Conservation (phyloP, 2,113 vertebrate genomes). For the Malurus melanocephalus region DNA sequence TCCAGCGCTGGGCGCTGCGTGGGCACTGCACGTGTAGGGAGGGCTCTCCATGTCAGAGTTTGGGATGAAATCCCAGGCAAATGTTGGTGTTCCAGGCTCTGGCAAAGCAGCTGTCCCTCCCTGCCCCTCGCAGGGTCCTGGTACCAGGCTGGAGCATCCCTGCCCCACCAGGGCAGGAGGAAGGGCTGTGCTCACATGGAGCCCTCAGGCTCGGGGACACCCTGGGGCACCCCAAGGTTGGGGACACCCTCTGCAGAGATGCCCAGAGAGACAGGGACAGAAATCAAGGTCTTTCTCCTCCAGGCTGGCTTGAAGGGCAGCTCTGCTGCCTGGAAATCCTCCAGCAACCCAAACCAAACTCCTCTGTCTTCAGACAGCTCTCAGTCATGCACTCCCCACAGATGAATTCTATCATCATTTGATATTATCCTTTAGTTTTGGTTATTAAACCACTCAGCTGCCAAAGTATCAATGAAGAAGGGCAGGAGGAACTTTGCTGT, state of each 20-base stretch:
- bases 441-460: neutral
- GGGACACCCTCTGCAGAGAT: neutral
- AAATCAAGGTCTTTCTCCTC: neutral
- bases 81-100: neutral
- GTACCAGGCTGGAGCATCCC: neutral
- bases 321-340: neutral
- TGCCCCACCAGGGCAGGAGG: neutral
- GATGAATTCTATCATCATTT: neutral
- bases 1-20: accelerated
- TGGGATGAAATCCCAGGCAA: neutral
- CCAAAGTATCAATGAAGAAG: neutral
- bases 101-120: neutral
- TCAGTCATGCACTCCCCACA: neutral
- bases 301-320: neutral
- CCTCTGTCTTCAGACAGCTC: neutral
- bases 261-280: neutral
- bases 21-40: neutral
- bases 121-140: accelerated
- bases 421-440: neutral
- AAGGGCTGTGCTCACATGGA: neutral
- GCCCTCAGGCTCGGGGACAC: neutral
- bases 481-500: neutral
- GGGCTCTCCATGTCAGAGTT: accelerated
- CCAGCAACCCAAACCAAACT: neutral
- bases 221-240: neutral